Percentiles rank a stretch among this genome's conserved stretches.
These are phyloP conservation scores for Anisognathus igniventris DNA, from an alignment of 2,797 vertebrate genomes.

Conservation along the genomic window DNA sequence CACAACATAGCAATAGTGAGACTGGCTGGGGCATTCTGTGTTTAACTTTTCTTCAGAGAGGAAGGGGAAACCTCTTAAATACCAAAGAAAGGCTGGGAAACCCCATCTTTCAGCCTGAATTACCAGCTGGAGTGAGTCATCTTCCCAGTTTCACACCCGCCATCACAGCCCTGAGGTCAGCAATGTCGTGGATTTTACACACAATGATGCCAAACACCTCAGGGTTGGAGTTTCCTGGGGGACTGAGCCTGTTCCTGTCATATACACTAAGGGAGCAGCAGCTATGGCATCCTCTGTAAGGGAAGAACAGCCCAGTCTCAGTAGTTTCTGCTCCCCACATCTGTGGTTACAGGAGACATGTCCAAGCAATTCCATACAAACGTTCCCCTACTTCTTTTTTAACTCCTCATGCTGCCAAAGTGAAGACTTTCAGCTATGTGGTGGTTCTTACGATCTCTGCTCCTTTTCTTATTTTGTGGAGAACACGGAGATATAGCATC, in stretches of 20 bases:
- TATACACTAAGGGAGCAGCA: neutral
- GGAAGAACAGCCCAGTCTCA: neutral
- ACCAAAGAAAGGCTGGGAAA: neutral
- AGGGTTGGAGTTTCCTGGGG: neutral
- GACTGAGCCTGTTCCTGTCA: neutral
- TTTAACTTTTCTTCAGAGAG: neutral
- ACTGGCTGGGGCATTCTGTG: neutral
- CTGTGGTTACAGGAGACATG: neutral
- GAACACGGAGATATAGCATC: neutral
- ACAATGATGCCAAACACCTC: fast-evolving
- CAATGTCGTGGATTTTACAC: fast-evolving
- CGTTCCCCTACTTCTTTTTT: neutral
- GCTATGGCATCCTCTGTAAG: neutral
- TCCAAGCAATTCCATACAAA: neutral
- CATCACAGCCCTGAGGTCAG: neutral
- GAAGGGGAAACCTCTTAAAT: neutral
- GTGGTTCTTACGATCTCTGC: neutral
- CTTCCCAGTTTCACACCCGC: neutral
- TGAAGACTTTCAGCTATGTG: neutral
- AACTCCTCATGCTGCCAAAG: neutral
- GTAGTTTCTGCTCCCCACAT: neutral
- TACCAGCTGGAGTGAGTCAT: neutral
- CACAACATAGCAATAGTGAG: fast-evolving
- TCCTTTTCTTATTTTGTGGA: neutral
- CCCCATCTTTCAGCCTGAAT: neutral